These are phyloP conservation scores for Miniopterus natalensis DNA, from an alignment of 2,113 vertebrate genomes.

Conservation along the genomic window DNA sequence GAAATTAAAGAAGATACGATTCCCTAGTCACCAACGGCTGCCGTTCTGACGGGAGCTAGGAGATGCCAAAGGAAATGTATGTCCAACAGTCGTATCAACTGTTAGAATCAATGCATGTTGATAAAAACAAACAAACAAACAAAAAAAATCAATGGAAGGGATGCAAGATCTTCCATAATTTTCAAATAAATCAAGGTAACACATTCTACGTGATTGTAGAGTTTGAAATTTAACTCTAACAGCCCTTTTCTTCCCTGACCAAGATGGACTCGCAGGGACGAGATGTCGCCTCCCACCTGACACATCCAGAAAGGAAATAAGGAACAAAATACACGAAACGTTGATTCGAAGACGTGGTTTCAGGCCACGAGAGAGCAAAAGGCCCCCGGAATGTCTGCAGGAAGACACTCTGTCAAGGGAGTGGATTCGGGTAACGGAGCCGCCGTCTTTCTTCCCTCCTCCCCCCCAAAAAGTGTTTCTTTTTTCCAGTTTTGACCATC, in stretches of 20 bases:
- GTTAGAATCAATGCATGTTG: background rate
- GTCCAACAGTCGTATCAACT: background rate
- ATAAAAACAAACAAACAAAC: background rate
- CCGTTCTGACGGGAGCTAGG: background rate
- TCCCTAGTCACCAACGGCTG: background rate
- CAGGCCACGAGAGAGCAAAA: background rate
- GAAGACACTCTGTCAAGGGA: accelerated
- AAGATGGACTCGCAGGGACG: background rate
- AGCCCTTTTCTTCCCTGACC: background rate
- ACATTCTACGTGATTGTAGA: background rate
- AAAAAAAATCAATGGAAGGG: background rate
- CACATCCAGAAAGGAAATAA: background rate
- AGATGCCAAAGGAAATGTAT: background rate
- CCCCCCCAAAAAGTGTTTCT: background rate
- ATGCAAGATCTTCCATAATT: background rate
- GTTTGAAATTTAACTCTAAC: background rate
- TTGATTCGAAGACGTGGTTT: background rate
- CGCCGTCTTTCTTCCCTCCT: background rate
- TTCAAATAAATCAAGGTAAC: background rate
- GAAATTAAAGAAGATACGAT: background rate
- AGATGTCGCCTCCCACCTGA: background rate
- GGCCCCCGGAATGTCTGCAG: too few species aligned
- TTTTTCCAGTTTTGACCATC: constrained; percentile 78
- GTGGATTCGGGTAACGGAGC: accelerated
- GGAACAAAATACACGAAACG: background rate